phyloP scores from a whole-genome alignment of 2,888 invertebrate species.

The Eristalinus aeneus region DNA sequence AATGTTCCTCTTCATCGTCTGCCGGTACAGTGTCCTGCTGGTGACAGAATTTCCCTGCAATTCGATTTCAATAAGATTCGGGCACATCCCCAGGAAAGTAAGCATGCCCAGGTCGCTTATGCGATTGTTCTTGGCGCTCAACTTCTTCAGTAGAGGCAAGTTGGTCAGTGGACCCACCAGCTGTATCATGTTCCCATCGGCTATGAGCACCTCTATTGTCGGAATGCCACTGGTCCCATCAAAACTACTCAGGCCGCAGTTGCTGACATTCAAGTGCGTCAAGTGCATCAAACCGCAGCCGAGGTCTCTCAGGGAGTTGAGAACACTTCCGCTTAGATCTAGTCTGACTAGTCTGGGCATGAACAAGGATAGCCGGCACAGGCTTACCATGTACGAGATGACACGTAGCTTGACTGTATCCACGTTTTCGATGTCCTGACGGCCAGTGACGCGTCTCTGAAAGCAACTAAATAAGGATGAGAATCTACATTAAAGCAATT shows the following conservation, averaged over 20 bases:
- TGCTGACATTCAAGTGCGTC: constrained; percentile 82
- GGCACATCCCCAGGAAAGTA: constrained; percentile 79
- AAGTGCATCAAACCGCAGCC: constrained; percentile 84
- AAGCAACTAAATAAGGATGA: constrained; percentile 23
- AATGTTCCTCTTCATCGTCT: constrained; percentile 78
- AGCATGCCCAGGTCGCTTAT: constrained; percentile 77
- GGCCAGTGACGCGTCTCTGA: constrained; percentile 80
- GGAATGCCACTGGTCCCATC: constrained; percentile 86
- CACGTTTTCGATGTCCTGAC: constrained; percentile 81
- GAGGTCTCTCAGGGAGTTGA: constrained; percentile 86
- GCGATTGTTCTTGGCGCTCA: constrained; percentile 80
- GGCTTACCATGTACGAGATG: constrained; percentile 84
- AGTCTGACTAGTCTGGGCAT: constrained; percentile 84
- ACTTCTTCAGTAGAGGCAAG: constrained; percentile 80
- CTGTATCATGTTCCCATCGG: constrained; percentile 84
- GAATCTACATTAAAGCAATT: neutral
- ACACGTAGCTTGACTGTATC: constrained; percentile 85
- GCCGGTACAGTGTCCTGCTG: constrained; percentile 77
- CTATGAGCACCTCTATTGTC: constrained; percentile 84
- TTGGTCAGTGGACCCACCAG: constrained; percentile 85
- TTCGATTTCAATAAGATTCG: constrained; percentile 82
- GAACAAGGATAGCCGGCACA: constrained; percentile 84
- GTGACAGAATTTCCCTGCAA: constrained; percentile 81
- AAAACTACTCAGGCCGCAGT: constrained; percentile 85
- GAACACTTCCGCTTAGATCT: constrained; percentile 85